phyloP scores from a whole-genome alignment of 2,797 vertebrate species.

The Siniperca scherzeri region DNA sequence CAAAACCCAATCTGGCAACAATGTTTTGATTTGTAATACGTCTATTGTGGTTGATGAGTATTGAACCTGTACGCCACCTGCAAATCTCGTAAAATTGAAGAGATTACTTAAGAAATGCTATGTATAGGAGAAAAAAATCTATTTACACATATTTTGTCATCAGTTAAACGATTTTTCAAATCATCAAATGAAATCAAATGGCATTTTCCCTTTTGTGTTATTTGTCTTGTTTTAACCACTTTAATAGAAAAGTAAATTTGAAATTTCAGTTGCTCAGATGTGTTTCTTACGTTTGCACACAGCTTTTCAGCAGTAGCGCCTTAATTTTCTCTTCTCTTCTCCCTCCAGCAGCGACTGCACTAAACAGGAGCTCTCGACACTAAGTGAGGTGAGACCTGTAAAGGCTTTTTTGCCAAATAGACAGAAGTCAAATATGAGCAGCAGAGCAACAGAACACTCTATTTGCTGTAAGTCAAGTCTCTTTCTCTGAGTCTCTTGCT shows the following conservation, averaged over 20 bases:
- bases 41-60: neutral
- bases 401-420: neutral
- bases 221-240: neutral
- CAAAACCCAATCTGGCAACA: neutral
- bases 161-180: neutral
- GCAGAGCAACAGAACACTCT: neutral
- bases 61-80: neutral
- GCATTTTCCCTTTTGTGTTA: neutral
- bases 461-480: neutral
- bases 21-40: neutral
- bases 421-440: neutral
- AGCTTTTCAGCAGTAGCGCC: neutral
- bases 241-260: neutral
- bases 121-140: too few species aligned
- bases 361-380: slow-evolving; percentile 70
- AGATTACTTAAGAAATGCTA: neutral
- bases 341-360: slow-evolving; percentile 45
- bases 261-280: neutral
- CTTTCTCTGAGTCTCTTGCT: neutral
- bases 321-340: slow-evolving; percentile 12
- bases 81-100: neutral
- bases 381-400: slow-evolving; percentile 75
- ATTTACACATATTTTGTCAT: neutral
- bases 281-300: neutral
- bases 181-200: neutral